Evolutionary conservation across 2,113 vertebrate species (phyloP).

Genomic region (Hipposideros armiger): DNA sequence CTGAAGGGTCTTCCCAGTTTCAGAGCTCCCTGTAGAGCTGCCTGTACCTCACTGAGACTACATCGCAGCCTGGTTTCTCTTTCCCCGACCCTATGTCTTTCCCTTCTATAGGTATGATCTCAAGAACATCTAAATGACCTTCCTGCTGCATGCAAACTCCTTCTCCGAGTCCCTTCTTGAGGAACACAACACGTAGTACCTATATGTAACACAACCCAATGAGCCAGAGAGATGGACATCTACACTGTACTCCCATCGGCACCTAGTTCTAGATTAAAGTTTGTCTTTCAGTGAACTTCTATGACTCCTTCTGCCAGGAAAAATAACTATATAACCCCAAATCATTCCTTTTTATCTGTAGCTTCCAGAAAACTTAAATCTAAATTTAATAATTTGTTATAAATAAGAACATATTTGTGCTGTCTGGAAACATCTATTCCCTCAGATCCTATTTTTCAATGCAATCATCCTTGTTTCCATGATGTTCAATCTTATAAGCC

Average conservation of each 20-base stretch:
- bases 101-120: not conserved
- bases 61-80: not conserved
- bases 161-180: not conserved
- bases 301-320: not conserved
- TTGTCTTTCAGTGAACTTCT: not conserved
- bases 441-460: not conserved
- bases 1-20: not conserved
- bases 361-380: not conserved
- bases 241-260: not conserved
- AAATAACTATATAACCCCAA: not conserved
- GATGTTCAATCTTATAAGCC: not conserved
- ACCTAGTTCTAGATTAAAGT: not conserved
- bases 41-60: not conserved
- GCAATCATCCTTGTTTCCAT: not conserved
- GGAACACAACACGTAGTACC: not conserved
- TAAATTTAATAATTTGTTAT: not conserved
- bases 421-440: not conserved
- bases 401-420: not conserved
- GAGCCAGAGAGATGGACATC: not conserved
- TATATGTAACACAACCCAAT: not conserved
- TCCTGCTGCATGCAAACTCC: not conserved
- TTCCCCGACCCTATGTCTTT: not conserved
- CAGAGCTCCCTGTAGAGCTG: not conserved
- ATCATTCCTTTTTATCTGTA: not conserved
- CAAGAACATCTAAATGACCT: not conserved